Percentiles rank a stretch among this genome's conserved stretches.
phyloP scores from a whole-genome alignment of 1,140 invertebrate genomes.

The Papilio polytes region DNA sequence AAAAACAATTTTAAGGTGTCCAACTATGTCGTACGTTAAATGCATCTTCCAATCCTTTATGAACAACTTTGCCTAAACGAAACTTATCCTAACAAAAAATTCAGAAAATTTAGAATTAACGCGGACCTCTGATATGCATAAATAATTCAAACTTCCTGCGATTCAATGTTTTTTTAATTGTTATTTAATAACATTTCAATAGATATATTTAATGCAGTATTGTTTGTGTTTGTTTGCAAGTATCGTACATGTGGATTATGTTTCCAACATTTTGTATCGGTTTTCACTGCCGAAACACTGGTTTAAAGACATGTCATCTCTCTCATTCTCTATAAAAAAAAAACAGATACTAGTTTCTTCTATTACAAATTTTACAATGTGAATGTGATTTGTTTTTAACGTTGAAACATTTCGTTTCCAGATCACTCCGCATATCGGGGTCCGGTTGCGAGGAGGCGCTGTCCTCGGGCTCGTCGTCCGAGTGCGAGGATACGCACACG shows the following conservation, averaged over 20 bases:
- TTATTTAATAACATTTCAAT: background rate
- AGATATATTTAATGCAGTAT: background rate
- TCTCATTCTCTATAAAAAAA: background rate
- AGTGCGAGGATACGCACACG: conserved; percentile 84
- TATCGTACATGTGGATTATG: background rate
- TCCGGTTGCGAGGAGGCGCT: conserved; percentile 87
- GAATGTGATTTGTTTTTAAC: background rate
- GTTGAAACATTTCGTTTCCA: conserved; percentile 50
- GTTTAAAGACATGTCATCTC: too few relatives aligned
- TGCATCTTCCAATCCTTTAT: background rate
- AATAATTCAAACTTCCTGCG: background rate
- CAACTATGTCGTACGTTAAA: background rate
- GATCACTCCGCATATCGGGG: conserved; percentile 90
- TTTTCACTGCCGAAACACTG: too few relatives aligned
- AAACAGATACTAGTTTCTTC: background rate
- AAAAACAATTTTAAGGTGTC: background rate
- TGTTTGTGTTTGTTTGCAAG: too few relatives aligned
- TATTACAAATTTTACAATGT: background rate
- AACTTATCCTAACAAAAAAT: background rate
- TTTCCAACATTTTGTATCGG: background rate
- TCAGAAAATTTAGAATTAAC: background rate
- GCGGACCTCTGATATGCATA: background rate
- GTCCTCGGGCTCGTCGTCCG: conserved; percentile 87
- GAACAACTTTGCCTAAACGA: background rate
- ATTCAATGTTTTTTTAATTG: background rate